Base-by-base conservation (phyloP, 2,888 invertebrate species). In the Timema podura region DNA sequence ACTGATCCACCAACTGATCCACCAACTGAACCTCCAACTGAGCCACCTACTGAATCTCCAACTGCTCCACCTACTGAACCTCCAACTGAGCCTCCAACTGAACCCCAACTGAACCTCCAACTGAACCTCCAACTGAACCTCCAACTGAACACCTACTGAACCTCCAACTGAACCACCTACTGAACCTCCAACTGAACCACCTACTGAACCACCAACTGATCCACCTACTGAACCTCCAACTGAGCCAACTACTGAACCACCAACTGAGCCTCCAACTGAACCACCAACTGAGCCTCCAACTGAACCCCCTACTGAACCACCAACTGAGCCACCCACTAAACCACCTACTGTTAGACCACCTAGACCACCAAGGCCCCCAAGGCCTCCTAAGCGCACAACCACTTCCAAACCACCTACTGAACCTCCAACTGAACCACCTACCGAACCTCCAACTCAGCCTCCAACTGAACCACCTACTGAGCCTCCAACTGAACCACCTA, bases 71-170 rank as follows among this genome's bases (percentile, higher is more conserved):
- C 68, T 5, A 16, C 30, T 16, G 30, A 16, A 13, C 10, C 30
- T 2, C 9, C 66, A 13, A 48, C 48, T 9, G 48, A 48, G 3
- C 13, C 48, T 66, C 13, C 66, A 66, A 66, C 66, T 48, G 66
- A 48, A 48, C 5, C 48, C 16, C 68, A n/a, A 68, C 68, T 49
- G 30, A 11, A 15, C 49, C 51, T 67, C 30, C 67, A 6, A 48
- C 67, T 48, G n/a, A 48, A 51, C 67, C 67, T 5, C n/a, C 67
- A 10, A 67, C 67, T 44, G 51, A 67, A 16, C 48, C 67, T 16
- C 11, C 49, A 30, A 65, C 65, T n/a, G 49, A 13, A 15, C n/a
- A 45, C n/a, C 46, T 10, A 8, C 65, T 13, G 46, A 65, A 44
- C 46, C 11, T 45, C 46, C 46, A 5, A 65, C 46, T 65, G 46